These are phyloP conservation scores for Athalia circularis DNA, from an alignment of 2,888 invertebrate species.

Conservation along the genomic window DNA sequence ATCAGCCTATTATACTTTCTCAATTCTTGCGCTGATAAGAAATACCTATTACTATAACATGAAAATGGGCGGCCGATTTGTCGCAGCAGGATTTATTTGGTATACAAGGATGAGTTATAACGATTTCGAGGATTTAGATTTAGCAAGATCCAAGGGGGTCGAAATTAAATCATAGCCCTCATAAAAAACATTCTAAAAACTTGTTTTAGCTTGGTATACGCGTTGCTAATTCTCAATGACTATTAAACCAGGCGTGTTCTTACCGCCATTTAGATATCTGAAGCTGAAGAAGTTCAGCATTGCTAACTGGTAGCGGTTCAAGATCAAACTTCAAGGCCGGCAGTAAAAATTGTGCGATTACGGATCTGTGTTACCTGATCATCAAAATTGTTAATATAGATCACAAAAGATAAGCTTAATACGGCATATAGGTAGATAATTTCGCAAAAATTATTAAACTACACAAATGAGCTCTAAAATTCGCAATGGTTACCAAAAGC, in stretches of 20 bases:
- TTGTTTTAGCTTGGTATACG: not conserved
- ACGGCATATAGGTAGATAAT: no score
- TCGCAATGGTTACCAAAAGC: no score
- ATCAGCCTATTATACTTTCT: conserved; percentile 4
- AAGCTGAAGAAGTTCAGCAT: conserved; percentile 81
- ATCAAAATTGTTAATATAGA: no score
- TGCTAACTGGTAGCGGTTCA: conserved; percentile 86
- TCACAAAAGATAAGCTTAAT: no score
- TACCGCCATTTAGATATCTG: conserved; percentile 82
- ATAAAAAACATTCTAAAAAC: no score
- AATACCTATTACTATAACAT: not conserved
- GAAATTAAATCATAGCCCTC: conserved; percentile 36
- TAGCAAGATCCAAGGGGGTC: conserved; percentile 34
- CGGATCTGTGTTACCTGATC: no score
- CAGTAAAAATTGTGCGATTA: conserved; percentile 83
- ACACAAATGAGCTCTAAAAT: no score
- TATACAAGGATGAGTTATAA: not conserved
- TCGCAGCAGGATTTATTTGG: conserved; percentile 26
- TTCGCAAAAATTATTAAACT: conserved; percentile 73
- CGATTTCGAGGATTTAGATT: conserved; percentile 42
- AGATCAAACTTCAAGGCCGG: conserved; percentile 91
- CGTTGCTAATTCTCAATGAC: not conserved
- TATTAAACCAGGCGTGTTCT: conserved; percentile 64
- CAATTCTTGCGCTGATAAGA: not conserved
- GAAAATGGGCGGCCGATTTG: conserved; percentile 25